These are phyloP conservation scores for Minunthozetes semirufus DNA, from an alignment of 2,888 invertebrate species.

Conservation along the genomic window DNA sequence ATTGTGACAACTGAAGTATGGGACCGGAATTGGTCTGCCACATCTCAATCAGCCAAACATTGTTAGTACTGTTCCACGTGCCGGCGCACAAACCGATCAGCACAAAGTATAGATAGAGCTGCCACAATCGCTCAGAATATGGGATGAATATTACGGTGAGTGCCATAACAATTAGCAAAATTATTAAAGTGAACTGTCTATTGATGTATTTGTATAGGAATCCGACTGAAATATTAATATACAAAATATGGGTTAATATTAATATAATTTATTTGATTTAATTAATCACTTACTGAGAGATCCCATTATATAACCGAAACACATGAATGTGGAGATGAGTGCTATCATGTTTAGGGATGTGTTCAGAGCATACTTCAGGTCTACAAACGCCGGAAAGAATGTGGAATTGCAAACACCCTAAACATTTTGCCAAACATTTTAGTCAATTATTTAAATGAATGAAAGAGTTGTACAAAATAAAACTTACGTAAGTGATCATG, in stretches of 20 bases:
- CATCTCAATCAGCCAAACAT: slow-evolving; percentile 37
- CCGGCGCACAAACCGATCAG: slow-evolving; percentile 16
- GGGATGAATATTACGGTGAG: background rate
- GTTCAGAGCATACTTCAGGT: background rate
- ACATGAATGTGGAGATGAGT: background rate
- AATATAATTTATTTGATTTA: too few relatives aligned
- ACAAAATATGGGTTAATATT: too few relatives aligned
- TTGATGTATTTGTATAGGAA: slow-evolving; percentile 14
- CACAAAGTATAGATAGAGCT: background rate
- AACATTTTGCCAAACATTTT: background rate
- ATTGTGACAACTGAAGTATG: slow-evolving; percentile 34
- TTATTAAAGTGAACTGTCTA: background rate
- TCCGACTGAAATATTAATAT: slow-evolving; percentile 20
- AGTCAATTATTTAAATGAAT: background rate
- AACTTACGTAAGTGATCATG: slow-evolving; percentile 6
- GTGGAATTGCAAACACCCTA: background rate
- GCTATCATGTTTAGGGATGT: background rate
- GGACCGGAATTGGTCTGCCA: slow-evolving; percentile 29
- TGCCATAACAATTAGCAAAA: background rate
- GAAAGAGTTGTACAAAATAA: background rate
- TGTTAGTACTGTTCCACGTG: slow-evolving; percentile 3
- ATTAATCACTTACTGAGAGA: background rate
- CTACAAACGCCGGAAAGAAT: slow-evolving; percentile 6
- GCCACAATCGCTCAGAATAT: background rate
- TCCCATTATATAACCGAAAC: background rate